Evolutionary conservation across 2,888 invertebrate genomes (phyloP), one percentile per base, ranked within the genome.

Genomic region (Parnassius mnemosyne): DNA sequence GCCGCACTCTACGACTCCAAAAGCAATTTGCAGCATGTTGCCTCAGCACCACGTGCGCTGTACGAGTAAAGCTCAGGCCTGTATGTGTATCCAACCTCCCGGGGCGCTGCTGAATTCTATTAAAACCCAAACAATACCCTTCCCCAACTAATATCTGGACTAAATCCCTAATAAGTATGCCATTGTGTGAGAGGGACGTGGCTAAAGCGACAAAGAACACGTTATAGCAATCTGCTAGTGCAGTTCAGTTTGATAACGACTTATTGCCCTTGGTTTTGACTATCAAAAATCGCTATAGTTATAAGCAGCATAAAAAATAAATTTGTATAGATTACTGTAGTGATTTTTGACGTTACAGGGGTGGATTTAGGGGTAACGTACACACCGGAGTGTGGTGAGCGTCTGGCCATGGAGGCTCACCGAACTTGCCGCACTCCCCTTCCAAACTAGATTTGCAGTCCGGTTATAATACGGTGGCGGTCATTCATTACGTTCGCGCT

Each of bases 81-180:
- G 73, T 73, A 71, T 70, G 83, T 84, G 78, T 83, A 84, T 80
- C 82, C 81, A 81, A 81, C 88, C 86, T 81, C 87, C 85, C 79
- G 85, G 87, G 85, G 90, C 75, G 86, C 78, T 76, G 76, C 78
- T 78, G 85, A 83, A 90, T 91, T 90, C 89, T 87, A 91, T 90
- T 89, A 89, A 90, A 89, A 86, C 84, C 84, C 89, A 89, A 90
- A 91, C 91, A 90, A 91, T 89, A 78, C 84, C 84, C 87, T 87
- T 87, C 91, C 90, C 90, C 88, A 90, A 90, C 90, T 91, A 90
- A 90, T 91, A 91, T 89, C 91, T 89, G 91, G 87, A 90, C 90
- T 90, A 90, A 90, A 90, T 90, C 91, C 90, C 91, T 91, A 90
- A 91, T 91, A 91, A 91, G 91, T 91, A 90, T 89, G 89, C 91